Conservation (phyloP, 2,113 vertebrate species). For the Gymnarchus niloticus region DNA sequence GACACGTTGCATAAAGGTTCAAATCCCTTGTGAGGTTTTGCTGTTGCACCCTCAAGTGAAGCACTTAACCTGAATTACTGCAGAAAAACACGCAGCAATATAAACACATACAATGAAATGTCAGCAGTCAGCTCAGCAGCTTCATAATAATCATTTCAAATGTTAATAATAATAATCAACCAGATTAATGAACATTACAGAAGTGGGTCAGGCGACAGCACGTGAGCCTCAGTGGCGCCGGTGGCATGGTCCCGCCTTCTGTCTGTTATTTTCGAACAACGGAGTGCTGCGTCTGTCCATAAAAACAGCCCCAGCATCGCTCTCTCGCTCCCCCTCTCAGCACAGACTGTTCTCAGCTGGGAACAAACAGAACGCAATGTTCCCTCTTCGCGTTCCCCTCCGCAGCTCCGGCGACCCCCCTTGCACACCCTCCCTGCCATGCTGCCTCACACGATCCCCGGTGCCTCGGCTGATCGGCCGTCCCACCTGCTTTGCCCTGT, state of each 20-base stretch:
- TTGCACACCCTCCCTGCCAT: not conserved
- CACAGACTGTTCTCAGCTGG: conserved; percentile 46
- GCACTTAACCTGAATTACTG: not conserved
- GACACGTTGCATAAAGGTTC: not conserved
- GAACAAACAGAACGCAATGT: conserved; percentile 42
- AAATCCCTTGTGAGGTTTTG: not conserved
- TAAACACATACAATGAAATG: no score
- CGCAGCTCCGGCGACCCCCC: not conserved
- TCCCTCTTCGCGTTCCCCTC: conserved; percentile 27
- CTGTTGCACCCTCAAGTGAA: not conserved
- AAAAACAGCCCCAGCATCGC: not conserved
- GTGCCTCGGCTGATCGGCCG: conserved; percentile 17
- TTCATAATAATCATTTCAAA: not conserved
- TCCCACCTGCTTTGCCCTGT: not conserved
- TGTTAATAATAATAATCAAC: no score
- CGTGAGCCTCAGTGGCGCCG: no score
- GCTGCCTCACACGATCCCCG: not conserved
- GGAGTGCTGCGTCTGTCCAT: not conserved
- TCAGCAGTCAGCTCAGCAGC: not conserved
- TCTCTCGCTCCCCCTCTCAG: conserved; percentile 21
- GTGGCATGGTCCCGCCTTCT: no score
- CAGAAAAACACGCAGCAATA: not conserved
- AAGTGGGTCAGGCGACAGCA: not conserved
- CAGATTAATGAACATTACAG: not conserved
- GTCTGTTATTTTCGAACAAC: not conserved